Evolutionary conservation across 1,140 invertebrate genomes (phyloP), one percentile per base, ranked within the genome.

Genomic region (Anoplolepis gracilipes): DNA sequence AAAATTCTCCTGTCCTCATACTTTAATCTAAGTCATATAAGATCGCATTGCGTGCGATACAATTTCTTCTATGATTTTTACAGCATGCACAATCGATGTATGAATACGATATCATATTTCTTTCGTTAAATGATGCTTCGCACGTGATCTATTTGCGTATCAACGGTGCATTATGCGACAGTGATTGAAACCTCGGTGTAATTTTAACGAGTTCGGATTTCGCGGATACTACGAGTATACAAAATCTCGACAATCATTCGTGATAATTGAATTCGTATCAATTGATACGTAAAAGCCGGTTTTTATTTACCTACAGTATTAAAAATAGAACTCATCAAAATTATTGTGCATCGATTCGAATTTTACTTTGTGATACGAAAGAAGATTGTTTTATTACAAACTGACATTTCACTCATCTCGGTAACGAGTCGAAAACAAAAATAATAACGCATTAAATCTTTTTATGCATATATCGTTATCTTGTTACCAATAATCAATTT

Each of bases 401-500:
- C 16, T 19, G 8, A 13, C 0, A 42, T 22, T 72, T 42, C 1
- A 22, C 13, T 49, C n/a, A 1, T 65, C 13, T 25, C n/a, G 19
- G 28, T 69, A 79, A 33, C 42, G 13, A 67, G 30, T 1, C 42
- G 11, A 64, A 3, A 49, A 53, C 5, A 64, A 10, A 10, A 11
- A 59, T 5, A 49, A 65, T 33, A 5, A 55, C 19, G 46, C 22
- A 22, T 53, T 67, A 53, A 46, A 79, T 79, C 10, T 69, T 19
- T 19, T 53, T 1, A 36, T 8, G 30, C 25, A 49, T 39, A n/a
- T 42, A 30, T 28, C 46, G 46, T 19, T 55, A 36, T 42, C 33
- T 57, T 33, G 19, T 57, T 79, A 4, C n/a, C 7, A n/a, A 33
- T 53, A 70, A 79, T 79, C 77, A 64, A 69, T 79, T 22, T 70